Base-by-base conservation (phyloP, 1,140 invertebrate species). In the Monochamus saltuarius region DNA sequence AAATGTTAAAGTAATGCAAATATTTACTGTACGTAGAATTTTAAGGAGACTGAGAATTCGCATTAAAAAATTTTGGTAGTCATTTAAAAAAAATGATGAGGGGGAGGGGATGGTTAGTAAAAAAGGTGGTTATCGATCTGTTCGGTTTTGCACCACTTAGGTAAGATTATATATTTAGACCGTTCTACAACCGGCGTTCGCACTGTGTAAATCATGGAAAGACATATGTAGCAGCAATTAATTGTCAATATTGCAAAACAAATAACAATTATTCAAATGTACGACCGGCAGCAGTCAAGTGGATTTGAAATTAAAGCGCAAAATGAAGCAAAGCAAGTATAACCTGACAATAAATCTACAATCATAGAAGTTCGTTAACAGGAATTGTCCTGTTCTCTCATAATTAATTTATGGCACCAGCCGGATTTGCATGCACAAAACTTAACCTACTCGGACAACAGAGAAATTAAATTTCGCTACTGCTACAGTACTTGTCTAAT, bases 391-490 rank as follows among this genome's bases (percentile, higher is more conserved):
- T 61, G 59, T 64, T 68, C 62, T 66, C 58, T 66, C 65, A 67
- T 70, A 72, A 72, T 72, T 72, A 72, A 72, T 72, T 72, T 72
- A 72, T 62, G 60, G 66, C 56, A 56, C 62, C 59, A 61, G 51
- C 47, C 60, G 67, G 67, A 72, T 72, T 72, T 72, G 67, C 68
- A 72, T 72, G 66, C 68, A 65, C 62, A 56, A 61, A 69, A 66
- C 70, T 72, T 70, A 72, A 72, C 68, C 68, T 65, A 61, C 67
- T 72, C 70, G 70, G 70, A 72, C 70, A 72, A 72, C 70, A 72
- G 54, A 52, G 62, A 72, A 72, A 70, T 70, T 72, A 69, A 72
- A 72, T 72, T 72, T 65, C 62, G 61, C 58, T 58, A 52, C 51
- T 62, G 50, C 51, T 59, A 59, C 56, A 63, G 45, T 60, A 55